A percentile compares a stretch with the other conserved stretches of the same genome.
Conservation (phyloP, 2,888 invertebrate genomes). For the Mesodorylaimus sp. region DNA sequence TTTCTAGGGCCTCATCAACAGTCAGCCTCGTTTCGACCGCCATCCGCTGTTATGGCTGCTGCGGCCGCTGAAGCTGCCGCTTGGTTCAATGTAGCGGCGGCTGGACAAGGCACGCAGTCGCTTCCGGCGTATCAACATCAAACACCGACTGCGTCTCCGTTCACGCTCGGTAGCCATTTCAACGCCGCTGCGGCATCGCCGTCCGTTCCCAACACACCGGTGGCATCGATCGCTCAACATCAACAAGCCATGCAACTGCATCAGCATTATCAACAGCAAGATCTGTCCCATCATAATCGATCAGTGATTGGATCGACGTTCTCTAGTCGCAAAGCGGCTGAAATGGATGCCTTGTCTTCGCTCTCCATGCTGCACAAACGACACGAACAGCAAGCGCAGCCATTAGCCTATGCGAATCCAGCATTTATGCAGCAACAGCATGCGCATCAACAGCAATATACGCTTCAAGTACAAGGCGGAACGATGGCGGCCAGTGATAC, state of each 20-base stretch:
- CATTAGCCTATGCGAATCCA: not conserved
- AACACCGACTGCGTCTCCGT: not conserved
- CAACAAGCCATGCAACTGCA: not conserved
- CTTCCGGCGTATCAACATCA: not conserved
- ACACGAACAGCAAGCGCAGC: not conserved
- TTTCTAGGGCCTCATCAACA: too few relatives aligned
- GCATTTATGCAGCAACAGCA: not conserved
- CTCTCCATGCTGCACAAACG: not conserved
- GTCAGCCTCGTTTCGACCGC: not conserved
- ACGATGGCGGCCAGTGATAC: too few relatives aligned
- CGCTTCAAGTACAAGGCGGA: not conserved
- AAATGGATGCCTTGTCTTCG: not conserved
- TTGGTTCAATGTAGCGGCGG: not conserved
- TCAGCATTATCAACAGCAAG: constrained; percentile 4
- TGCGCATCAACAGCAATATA: not conserved
- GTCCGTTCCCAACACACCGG: not conserved
- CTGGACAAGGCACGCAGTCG: not conserved
- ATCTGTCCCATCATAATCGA: not conserved
- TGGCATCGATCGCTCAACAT: not conserved
- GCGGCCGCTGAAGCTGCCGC: constrained; percentile 7
- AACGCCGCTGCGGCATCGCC: not conserved
- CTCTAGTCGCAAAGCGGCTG: not conserved
- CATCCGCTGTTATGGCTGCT: constrained; percentile 7
- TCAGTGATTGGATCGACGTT: too few relatives aligned
- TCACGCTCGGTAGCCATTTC: too few relatives aligned